Base-by-base conservation (phyloP, 1,140 invertebrate species). In the Pinna nobilis region DNA sequence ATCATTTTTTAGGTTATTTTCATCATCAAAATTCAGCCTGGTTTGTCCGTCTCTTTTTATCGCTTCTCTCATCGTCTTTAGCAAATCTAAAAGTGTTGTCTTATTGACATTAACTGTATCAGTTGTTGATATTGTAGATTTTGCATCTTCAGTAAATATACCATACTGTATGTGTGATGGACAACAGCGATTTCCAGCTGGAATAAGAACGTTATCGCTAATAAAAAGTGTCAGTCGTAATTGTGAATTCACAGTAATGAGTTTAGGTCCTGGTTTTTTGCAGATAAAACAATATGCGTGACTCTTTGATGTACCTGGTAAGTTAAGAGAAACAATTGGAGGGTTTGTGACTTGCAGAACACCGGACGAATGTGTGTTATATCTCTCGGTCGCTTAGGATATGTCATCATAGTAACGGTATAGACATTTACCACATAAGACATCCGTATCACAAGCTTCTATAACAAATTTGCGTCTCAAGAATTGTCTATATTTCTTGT, bases 281-380 rank as follows among this genome's bases (percentile, higher is more conserved):
- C 63, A 66, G 11, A 66, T 1, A 15, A 18, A 66, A 47, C 63
- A 66, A 49, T 33, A 30, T 9, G 63, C 41, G 37, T 66, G 63
- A 9, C n/a, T 25, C 30, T 44, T 63, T 33, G 28, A 1, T 3
- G 4, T 57, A n/a, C n/a, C n/a, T n/a, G n/a, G n/a, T n/a, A n/a
- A n/a, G n/a, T n/a, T n/a, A n/a, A n/a, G n/a, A n/a, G n/a, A n/a
- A n/a, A n/a, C n/a, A n/a, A n/a, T n/a, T n/a, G n/a, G n/a, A n/a
- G n/a, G n/a, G n/a, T n/a, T n/a, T n/a, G n/a, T n/a, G n/a, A n/a
- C n/a, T n/a, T n/a, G n/a, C n/a, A n/a, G n/a, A n/a, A n/a, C n/a
- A n/a, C n/a, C n/a, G n/a, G n/a, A n/a, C n/a, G n/a, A n/a, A n/a
- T n/a, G n/a, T n/a, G n/a, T n/a, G n/a, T n/a, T n/a, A n/a, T n/a